A percentile compares a stretch with the other conserved stretches of the same genome.
phyloP scores from a whole-genome alignment of 1,140 invertebrate genomes.

The Drosophila carrolli region DNA sequence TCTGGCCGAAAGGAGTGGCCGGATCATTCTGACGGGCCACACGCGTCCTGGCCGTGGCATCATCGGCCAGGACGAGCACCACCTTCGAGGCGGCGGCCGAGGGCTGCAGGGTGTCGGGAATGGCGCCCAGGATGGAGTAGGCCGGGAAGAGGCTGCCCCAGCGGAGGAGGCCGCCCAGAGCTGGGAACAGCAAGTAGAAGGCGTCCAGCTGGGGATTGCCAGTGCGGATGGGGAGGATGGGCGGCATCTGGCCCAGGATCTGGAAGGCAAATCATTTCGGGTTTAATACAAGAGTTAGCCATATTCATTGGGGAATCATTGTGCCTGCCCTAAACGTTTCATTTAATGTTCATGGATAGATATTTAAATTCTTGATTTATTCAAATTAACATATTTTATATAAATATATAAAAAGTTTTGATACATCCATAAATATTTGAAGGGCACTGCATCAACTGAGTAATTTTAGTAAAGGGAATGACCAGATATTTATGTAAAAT shows the following conservation, averaged over 20 bases:
- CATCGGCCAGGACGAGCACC: constrained; percentile 72
- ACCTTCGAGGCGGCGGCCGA: constrained; percentile 66
- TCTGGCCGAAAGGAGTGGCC: background rate
- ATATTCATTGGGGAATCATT: too few relatives aligned
- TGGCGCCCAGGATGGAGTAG: constrained; percentile 45
- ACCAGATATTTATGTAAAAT: too few relatives aligned
- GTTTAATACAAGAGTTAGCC: too few relatives aligned
- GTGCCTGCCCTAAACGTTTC: too few relatives aligned
- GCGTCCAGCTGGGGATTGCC: constrained; percentile 54
- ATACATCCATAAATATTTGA: too few relatives aligned
- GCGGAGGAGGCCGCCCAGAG: constrained; percentile 55
- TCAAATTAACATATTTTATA: too few relatives aligned
- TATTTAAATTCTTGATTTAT: too few relatives aligned
- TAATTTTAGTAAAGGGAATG: too few relatives aligned
- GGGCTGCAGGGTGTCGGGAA: constrained; percentile 36
- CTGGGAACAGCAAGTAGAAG: constrained; percentile 65
- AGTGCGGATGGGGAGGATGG: constrained; percentile 12
- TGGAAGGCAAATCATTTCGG: constrained; percentile 1
- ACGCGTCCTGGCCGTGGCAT: constrained; percentile 58
- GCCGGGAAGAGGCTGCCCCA: constrained; percentile 71
- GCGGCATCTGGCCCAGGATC: constrained; percentile 57
- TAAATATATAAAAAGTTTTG: too few relatives aligned
- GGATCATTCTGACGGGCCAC: constrained; percentile 54
- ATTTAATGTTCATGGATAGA: too few relatives aligned
- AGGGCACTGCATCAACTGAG: too few relatives aligned